Conservation (phyloP, 2,888 invertebrate genomes). For the Strigamia maritima region DNA sequence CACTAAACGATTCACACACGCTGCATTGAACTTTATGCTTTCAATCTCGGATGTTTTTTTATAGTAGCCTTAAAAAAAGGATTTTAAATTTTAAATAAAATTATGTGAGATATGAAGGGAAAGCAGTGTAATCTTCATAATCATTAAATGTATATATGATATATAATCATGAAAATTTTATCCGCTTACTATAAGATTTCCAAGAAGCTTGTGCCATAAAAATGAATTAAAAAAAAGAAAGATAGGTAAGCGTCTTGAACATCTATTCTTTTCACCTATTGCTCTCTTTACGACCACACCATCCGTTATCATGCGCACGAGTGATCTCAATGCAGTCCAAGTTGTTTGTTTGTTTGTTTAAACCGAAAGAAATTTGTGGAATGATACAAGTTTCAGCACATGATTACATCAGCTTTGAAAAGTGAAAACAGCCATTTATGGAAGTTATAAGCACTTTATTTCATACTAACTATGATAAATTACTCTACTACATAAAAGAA, state of each 20-base stretch:
- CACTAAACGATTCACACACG: neutral
- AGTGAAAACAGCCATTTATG: neutral
- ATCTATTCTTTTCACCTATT: neutral
- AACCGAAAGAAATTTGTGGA: neutral
- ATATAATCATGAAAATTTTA: neutral
- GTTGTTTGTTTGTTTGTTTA: neutral
- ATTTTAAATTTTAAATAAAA: neutral
- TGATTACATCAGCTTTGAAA: neutral
- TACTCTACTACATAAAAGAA: neutral
- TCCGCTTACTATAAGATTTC: neutral
- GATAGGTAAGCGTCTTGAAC: neutral
- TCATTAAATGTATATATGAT: neutral
- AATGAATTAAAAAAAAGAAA: neutral
- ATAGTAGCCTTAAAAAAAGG: neutral
- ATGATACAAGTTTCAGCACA: neutral
- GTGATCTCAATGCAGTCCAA: neutral
- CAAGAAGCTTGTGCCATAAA: neutral
- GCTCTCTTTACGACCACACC: conserved; percentile 16
- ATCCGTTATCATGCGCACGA: neutral
- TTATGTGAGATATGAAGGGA: neutral
- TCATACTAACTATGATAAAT: neutral
- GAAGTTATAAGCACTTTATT: neutral
- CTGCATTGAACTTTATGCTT: conserved; percentile 7
- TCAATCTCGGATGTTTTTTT: neutral
- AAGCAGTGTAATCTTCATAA: neutral